Evolutionary conservation across 2,113 vertebrate genomes (phyloP), one percentile per base, ranked within the genome.

Genomic region (Gnathonemus echidnorhynchus): DNA sequence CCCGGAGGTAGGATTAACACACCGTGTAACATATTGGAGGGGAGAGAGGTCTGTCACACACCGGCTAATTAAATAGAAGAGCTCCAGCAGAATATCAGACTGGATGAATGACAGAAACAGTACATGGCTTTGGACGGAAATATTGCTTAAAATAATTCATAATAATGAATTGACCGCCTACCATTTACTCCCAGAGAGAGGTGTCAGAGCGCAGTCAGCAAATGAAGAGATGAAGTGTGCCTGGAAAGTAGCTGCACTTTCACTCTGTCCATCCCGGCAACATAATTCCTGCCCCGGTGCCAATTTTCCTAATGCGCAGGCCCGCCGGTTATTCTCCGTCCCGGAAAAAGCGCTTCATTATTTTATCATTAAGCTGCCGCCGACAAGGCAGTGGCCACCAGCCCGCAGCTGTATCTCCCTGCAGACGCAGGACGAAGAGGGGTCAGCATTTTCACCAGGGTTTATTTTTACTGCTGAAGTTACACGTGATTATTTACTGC

Each of bases 401-500:
- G 42, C 11, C 48, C 42, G 89, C 92, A 84, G 89, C 92, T 48
- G 48, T 93, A 88, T 92, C 92, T 93, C 86, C 87, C 90, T 90
- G 90, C 42, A 31, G 62, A 70, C n/a, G n/a, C 62, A 70, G 62
- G 27, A 31, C 27, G 3, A 39, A 5, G 31, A 42, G 35, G 74
- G 91, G 80, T 91, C 91, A 93, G 89, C 91, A 74, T 91, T 92
- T 92, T 90, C 56, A 7, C 84, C 85, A 92, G 92, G 90, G 53
- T 56, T 49, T 19, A 92, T 91, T 93, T 93, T 70, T 89, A 89
- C 91, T 42, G 35, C 62, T 70, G n/a, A 70, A 70, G 62, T 70
- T 70, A 31, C 62, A 11, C 27, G 4, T 0, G 3, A 11, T 70
- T 70, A 70, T 70, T 70, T 70, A 70, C 10, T 31, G n/a, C 1